These are phyloP conservation scores for Antedon mediterranea DNA, from an alignment of 53 echinoderm and acorn worm genomes.

Conservation along the genomic window DNA sequence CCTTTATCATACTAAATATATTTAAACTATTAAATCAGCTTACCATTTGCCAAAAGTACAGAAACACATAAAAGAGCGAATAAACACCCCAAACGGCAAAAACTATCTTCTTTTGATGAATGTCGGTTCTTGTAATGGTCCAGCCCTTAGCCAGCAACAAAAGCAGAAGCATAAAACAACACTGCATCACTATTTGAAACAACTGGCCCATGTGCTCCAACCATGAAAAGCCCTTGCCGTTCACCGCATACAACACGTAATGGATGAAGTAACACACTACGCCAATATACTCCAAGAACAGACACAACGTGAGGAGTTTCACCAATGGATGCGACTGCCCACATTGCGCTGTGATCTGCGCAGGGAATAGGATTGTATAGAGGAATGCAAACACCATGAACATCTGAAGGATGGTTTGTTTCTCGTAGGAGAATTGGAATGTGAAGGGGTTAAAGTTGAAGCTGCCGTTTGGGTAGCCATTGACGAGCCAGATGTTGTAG, in stretches of 20 bases:
- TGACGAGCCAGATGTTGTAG: background rate
- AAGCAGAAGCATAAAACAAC: conserved; percentile 5
- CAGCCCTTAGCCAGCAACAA: conserved; percentile 3
- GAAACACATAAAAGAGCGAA: background rate
- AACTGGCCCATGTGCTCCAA: background rate
- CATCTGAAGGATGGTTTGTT: background rate
- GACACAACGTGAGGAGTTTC: conserved; percentile 5
- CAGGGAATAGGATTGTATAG: background rate
- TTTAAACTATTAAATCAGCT: background rate
- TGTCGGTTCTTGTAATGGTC: conserved; percentile 2
- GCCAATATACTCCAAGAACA: background rate
- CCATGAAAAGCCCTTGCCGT: background rate
- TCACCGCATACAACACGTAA: background rate
- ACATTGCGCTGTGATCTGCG: background rate
- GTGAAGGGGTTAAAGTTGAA: background rate
- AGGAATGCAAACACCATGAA: conserved; percentile 29
- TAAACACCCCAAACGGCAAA: background rate
- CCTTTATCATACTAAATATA: background rate
- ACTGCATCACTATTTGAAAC: background rate
- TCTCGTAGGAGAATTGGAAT: background rate
- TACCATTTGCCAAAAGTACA: conserved; percentile 1
- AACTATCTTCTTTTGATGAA: conserved; percentile 1
- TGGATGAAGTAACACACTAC: background rate
- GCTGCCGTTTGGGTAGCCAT: background rate
- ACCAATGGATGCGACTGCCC: background rate